Conservation (phyloP, 2,888 invertebrate genomes). For the Drosophila subquinaria region DNA sequence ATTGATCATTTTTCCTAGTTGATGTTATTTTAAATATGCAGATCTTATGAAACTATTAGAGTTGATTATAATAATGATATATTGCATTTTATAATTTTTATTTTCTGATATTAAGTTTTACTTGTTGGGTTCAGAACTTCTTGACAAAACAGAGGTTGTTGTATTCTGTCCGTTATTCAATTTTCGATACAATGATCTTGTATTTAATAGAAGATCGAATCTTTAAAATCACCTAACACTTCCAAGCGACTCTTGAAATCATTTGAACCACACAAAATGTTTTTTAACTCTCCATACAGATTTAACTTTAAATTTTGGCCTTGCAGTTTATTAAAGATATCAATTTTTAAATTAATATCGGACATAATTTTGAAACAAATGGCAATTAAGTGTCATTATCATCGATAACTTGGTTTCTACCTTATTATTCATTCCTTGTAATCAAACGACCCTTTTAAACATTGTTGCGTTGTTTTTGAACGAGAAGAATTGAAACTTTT, state of each 20-base stretch:
- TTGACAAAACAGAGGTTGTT: not conserved
- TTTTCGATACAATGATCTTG: not conserved
- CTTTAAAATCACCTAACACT: too few relatives aligned
- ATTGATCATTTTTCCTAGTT: not conserved
- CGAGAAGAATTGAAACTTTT: constrained; percentile 2
- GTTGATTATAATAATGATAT: not conserved
- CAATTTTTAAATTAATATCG: too few relatives aligned
- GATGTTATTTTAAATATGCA: constrained; percentile 2
- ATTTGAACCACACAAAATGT: too few relatives aligned
- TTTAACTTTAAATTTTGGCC: too few relatives aligned
- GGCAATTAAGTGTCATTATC: too few relatives aligned
- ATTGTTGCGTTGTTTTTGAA: constrained; percentile 12
- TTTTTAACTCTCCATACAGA: too few relatives aligned
- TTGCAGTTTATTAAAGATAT: too few relatives aligned
- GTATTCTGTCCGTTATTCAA: constrained; percentile 6
- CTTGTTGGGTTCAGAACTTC: not conserved
- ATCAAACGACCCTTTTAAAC: not conserved
- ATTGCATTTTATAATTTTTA: not conserved
- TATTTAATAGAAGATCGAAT: not conserved
- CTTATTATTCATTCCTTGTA: not conserved
- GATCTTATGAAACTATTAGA: not conserved
- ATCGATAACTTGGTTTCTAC: not conserved
- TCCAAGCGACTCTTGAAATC: too few relatives aligned
- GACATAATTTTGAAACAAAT: too few relatives aligned
- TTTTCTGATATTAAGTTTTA: not conserved